Evolutionary conservation across 2,888 invertebrate species (phyloP).

Genomic region (Oxycera nigricornis): DNA sequence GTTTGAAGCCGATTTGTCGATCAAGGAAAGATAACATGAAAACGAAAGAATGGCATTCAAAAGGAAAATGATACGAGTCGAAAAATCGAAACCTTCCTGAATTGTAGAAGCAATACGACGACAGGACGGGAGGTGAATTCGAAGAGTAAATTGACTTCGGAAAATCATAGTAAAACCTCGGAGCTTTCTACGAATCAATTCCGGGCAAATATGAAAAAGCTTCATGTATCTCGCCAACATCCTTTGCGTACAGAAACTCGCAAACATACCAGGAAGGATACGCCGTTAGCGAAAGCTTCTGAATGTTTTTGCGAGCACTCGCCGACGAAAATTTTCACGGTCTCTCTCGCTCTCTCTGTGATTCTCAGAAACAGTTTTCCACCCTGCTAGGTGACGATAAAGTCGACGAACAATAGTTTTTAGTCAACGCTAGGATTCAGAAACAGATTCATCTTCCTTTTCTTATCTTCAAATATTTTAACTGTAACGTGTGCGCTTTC

Average conservation of each 20-base stretch:
- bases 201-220: background rate
- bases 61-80: background rate
- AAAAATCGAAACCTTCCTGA: background rate
- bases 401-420: background rate
- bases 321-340: slow-evolving; percentile 23
- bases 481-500: slow-evolving; percentile 16
- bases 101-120: background rate
- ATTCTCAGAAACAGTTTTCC: background rate
- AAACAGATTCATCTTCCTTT: background rate
- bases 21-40: too few relatives aligned
- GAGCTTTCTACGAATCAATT: background rate
- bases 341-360: slow-evolving; percentile 13
- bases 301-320: background rate
- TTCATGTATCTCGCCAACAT: background rate
- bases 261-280: background rate
- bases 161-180: background rate
- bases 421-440: slow-evolving; percentile 6
- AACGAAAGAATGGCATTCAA: background rate
- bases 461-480: background rate
- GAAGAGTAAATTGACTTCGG: background rate
- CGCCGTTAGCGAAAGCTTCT: background rate
- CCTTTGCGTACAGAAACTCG: background rate
- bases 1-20: too few relatives aligned
- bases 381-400: background rate
- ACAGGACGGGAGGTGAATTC: background rate